Evolutionary conservation across 2,797 vertebrate genomes (phyloP).

Genomic region (Sebastiscus tertius): DNA sequence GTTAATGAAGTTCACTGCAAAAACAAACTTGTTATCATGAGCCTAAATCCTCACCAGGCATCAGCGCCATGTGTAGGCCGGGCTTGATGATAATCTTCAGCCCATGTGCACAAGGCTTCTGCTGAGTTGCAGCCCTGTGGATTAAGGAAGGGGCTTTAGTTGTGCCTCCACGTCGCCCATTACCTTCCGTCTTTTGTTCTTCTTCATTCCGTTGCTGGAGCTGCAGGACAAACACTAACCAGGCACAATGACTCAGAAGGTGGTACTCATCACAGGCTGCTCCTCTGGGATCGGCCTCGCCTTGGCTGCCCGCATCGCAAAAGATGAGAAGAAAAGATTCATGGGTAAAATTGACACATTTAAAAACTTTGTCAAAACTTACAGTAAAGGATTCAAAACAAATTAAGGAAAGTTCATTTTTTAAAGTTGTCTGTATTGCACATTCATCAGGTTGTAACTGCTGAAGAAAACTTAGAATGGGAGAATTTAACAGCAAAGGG

Average conservation of each 20-base stretch:
- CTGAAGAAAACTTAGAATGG: neutral
- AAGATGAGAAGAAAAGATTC: constrained; percentile 90
- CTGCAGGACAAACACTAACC: constrained; percentile 34
- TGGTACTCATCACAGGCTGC: constrained; percentile 90
- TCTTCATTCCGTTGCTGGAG: constrained; percentile 13
- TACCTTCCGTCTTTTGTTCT: constrained; percentile 20
- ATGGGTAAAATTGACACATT: constrained; percentile 81
- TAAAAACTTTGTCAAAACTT: neutral
- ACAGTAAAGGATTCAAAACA: neutral
- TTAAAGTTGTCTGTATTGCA: neutral
- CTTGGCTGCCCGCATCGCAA: constrained; percentile 85
- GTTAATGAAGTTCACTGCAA: neutral
- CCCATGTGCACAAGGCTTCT: constrained; percentile 61
- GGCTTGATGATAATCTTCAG: constrained; percentile 76
- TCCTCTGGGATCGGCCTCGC: constrained; percentile 90
- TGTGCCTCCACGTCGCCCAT: neutral
- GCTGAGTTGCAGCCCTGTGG: constrained; percentile 81
- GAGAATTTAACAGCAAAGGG: neutral
- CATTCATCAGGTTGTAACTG: neutral
- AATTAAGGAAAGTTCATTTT: neutral
- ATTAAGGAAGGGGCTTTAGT: constrained; percentile 69
- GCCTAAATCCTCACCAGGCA: constrained; percentile 36
- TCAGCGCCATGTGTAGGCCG: constrained; percentile 1
- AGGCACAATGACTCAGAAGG: constrained; percentile 84
- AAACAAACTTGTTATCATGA: constrained; percentile 24